Percentiles rank a stretch among this genome's conserved stretches.
Evolutionary conservation across 2,797 vertebrate species (phyloP).

Genomic region (Tangara arthus): DNA sequence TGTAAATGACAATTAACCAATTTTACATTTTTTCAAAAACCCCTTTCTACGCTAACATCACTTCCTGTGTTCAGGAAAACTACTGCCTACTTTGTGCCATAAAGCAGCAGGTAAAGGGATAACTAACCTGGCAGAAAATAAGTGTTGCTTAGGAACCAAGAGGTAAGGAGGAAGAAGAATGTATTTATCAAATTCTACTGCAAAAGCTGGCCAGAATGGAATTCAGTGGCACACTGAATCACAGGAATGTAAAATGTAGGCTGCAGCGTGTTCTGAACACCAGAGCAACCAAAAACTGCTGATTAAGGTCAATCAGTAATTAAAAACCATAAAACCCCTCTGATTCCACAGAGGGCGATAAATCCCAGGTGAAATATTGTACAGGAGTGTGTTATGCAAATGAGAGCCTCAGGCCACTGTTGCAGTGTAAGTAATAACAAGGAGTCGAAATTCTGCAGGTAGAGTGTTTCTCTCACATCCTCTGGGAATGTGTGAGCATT

Average conservation of each 20-base stretch:
- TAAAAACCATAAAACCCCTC: neutral
- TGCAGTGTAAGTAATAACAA: neutral
- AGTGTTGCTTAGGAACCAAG: neutral
- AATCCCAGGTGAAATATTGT: neutral
- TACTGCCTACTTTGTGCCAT: neutral
- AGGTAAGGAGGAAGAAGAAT: neutral
- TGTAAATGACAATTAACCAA: neutral
- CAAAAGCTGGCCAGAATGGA: neutral
- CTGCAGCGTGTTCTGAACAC: neutral
- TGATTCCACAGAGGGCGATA: neutral
- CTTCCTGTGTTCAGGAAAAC: neutral
- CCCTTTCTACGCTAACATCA: neutral
- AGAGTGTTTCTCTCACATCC: neutral
- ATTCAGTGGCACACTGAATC: neutral
- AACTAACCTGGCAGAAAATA: neutral
- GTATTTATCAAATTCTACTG: neutral
- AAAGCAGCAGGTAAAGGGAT: neutral
- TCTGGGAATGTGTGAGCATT: neutral
- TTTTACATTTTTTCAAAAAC: neutral
- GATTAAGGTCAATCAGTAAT: conserved; percentile 3
- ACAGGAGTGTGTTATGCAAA: neutral
- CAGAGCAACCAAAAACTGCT: neutral
- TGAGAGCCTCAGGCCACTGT: neutral
- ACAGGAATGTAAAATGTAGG: neutral
- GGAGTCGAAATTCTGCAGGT: neutral